Percentiles rank a stretch among this genome's conserved stretches.
These are phyloP conservation scores for Tyrophagus putrescentiae DNA, from an alignment of 1,140 invertebrate genomes.

Conservation along the genomic window DNA sequence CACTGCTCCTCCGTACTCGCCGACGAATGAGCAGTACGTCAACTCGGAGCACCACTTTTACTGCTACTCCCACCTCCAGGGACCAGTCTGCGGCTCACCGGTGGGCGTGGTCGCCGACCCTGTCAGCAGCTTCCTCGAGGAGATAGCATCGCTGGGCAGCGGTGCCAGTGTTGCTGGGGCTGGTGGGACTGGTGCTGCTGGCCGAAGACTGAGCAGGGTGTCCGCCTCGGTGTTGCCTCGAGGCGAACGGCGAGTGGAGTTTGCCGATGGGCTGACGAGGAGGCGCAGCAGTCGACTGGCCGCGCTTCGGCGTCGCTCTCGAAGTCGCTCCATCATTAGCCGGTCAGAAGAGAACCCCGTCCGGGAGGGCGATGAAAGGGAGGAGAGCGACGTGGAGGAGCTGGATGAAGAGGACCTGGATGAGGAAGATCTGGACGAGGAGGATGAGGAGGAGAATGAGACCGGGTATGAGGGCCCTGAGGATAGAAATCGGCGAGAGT, in stretches of 20 bases:
- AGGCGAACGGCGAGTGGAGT: neutral
- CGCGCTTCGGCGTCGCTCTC: neutral
- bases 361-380: too few species aligned
- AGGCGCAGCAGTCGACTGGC: neutral
- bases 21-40: neutral
- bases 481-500: neutral
- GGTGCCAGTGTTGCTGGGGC: neutral
- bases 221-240: neutral
- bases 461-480: neutral
- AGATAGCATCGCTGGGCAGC: too few species aligned
- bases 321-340: slow-evolving; percentile 4
- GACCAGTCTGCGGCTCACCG: neutral
- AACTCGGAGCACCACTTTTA: slow-evolving; percentile 5
- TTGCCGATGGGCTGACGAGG: neutral
- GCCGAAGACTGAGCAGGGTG: too few species aligned
- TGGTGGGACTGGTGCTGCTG: neutral
- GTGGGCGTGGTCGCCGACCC: neutral
- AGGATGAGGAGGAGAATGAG: slow-evolving; percentile 14
- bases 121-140: too few species aligned
- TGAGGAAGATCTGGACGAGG: neutral
- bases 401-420: neutral
- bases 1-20: too few species aligned
- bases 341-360: neutral
- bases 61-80: neutral
- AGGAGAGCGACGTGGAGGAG: neutral